A percentile compares a stretch with the other conserved stretches of the same genome.
Evolutionary conservation across 2,113 vertebrate genomes (phyloP).

Genomic region (Microcebus jonahi): DNA sequence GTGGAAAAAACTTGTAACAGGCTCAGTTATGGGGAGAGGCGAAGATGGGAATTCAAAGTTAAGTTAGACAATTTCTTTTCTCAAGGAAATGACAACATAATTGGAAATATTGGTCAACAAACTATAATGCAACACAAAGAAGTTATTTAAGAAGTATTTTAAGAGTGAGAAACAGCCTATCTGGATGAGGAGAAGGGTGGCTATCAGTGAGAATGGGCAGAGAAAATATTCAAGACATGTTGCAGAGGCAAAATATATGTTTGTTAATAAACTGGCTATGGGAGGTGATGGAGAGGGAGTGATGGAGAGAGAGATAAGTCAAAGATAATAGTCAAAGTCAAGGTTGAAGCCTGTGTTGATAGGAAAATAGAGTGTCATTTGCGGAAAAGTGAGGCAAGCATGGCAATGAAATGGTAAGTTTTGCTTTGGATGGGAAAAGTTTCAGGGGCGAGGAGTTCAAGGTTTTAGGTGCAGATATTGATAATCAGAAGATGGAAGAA

Average conservation of each 20-base stretch:
- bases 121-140: background rate
- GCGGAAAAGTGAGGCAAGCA: background rate
- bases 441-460: background rate
- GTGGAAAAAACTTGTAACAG: background rate
- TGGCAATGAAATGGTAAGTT: background rate
- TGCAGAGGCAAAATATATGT: background rate
- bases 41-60: background rate
- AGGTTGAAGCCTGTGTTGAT: background rate
- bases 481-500: background rate
- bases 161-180: background rate
- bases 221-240: background rate
- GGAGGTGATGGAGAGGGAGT: background rate
- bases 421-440: background rate
- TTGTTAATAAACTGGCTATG: background rate
- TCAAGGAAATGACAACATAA: constrained; percentile 5
- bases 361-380: background rate
- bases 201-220: background rate
- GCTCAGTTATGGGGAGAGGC: background rate
- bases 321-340: background rate
- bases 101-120: background rate
- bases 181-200: background rate
- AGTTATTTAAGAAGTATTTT: background rate
- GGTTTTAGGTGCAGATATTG: background rate
- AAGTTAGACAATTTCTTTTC: background rate
- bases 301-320: background rate